Evolutionary conservation across 2,888 invertebrate species (phyloP).

Genomic region (Hermodice carunculata): DNA sequence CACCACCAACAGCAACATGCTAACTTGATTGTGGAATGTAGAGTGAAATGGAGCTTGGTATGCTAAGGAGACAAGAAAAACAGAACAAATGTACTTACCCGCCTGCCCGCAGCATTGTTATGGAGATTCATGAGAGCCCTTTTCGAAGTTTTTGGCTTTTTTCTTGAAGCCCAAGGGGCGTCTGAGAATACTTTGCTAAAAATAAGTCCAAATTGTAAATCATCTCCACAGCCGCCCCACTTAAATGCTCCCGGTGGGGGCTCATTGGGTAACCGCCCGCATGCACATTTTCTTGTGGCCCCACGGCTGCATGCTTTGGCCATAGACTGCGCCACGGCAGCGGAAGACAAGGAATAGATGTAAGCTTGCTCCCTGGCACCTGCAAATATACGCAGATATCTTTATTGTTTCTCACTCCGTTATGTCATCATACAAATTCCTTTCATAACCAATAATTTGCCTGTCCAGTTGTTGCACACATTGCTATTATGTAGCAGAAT

Average conservation of each 20-base stretch:
- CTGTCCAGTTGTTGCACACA: no score
- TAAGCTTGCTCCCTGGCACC: constrained; percentile 89
- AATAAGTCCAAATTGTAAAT: constrained; percentile 69
- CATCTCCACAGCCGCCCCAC: constrained; percentile 82
- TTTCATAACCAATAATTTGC: no score
- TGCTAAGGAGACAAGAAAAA: no score
- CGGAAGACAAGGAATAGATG: constrained; percentile 86
- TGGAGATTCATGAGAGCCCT: constrained; percentile 95
- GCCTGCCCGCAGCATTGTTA: constrained; percentile 95
- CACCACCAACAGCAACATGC: no score
- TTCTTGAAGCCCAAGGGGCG: constrained; percentile 35
- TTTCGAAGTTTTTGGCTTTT: constrained; percentile 86
- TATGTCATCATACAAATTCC: no score
- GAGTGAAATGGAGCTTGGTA: no score
- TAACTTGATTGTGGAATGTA: no score
- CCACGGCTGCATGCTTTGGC: constrained; percentile 85
- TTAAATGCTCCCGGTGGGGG: constrained; percentile 73
- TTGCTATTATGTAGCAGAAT: no score
- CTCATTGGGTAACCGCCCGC: constrained; percentile 81
- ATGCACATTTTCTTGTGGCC: constrained; percentile 81
- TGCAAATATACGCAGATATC: no score
- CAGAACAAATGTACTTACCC: constrained; percentile 80
- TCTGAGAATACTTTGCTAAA: constrained; percentile 68
- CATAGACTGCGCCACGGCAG: constrained; percentile 82
- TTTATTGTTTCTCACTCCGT: no score